A percentile compares a stretch with the other conserved stretches of the same genome.
Evolutionary conservation across 1,140 invertebrate species (phyloP).

Genomic region (Diabrotica virgifera): DNA sequence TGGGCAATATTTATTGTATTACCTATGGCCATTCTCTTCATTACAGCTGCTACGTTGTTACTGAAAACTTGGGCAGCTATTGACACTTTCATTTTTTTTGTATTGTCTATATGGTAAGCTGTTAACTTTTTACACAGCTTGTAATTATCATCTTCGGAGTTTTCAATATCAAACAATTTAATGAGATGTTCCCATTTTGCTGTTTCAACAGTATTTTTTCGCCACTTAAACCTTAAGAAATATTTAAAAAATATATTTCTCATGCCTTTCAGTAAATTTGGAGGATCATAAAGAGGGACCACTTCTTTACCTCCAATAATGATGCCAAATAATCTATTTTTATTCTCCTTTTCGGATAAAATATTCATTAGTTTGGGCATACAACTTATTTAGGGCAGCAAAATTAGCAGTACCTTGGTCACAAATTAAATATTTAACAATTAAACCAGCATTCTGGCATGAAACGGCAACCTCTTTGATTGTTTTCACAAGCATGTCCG

Average conservation of each 20-base stretch:
- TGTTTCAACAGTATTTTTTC: neutral
- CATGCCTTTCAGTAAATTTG: conserved; percentile 14
- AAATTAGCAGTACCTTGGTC: conserved; percentile 13
- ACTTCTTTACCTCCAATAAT: conserved; percentile 11
- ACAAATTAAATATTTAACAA: conserved; percentile 6
- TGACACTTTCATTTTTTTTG: conserved; percentile 21
- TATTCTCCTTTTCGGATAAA: neutral
- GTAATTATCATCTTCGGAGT: conserved; percentile 9
- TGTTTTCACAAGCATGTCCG: neutral
- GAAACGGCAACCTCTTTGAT: conserved; percentile 5
- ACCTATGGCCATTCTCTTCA: conserved; percentile 6
- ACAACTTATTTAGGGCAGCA: conserved; percentile 12
- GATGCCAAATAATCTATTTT: conserved; percentile 16
- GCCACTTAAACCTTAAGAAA: neutral
- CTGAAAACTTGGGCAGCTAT: conserved; percentile 19
- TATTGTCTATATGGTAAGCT: conserved; percentile 10
- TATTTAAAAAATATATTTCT: conserved; percentile 14
- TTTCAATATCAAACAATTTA: conserved; percentile 12
- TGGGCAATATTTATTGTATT: conserved; percentile 2
- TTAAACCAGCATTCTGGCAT: conserved; percentile 9
- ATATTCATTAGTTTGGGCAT: conserved; percentile 3
- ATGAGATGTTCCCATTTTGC: conserved; percentile 9
- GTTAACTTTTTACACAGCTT: conserved; percentile 19
- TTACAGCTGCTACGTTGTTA: conserved; percentile 18
- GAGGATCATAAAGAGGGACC: conserved; percentile 14